Evolutionary conservation across 1,140 invertebrate species (phyloP), one percentile per base, ranked within the genome.

Genomic region (Temnothorax curvispinosus): DNA sequence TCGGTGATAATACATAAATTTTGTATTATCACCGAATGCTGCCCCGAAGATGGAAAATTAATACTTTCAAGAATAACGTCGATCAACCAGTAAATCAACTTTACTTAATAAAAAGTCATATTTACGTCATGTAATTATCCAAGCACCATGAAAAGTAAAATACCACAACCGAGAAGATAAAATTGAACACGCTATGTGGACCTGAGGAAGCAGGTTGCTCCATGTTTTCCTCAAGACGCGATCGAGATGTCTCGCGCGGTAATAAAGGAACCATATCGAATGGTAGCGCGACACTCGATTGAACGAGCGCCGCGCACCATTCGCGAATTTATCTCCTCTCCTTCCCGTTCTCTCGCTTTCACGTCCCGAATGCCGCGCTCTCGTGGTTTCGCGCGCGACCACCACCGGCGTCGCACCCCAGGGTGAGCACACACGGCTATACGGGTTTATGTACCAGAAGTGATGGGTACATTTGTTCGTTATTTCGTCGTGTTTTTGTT

Each of bases 401-500:
- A 90, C 87, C 77, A 71, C 87, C 90, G 80, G 58, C 47, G 67
- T 88, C 89, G 58, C 69, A 62, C 27, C 52, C 67, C 67, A 7
- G 60, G 54, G 69, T 60, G 47, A 78, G 74, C 75, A 81, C 60
- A 84, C 89, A 88, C 75, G 69, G 56, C 69, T 58, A 56, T 90
- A 92, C 81, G 84, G 91, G 91, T 94, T 95, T 95, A 94, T 95
- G 94, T 94, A 94, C 91, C 94, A 94, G 93, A 95, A 95, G 93
- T 94, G 94, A 95, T 94, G 92, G 92, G 89, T 93, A 93, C 93
- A 93, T 94, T 94, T 93, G 93, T 94, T 94, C 93, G 92, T 93
- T 94, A 94, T 94, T 95, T 94, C 92, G 91, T 91, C 91, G 92
- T 94, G 92, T 94, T 94, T 94, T 94, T 94, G 93, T 94, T 94